Base-by-base conservation (phyloP, 2,888 invertebrate species). In the Monochamus alternatus region DNA sequence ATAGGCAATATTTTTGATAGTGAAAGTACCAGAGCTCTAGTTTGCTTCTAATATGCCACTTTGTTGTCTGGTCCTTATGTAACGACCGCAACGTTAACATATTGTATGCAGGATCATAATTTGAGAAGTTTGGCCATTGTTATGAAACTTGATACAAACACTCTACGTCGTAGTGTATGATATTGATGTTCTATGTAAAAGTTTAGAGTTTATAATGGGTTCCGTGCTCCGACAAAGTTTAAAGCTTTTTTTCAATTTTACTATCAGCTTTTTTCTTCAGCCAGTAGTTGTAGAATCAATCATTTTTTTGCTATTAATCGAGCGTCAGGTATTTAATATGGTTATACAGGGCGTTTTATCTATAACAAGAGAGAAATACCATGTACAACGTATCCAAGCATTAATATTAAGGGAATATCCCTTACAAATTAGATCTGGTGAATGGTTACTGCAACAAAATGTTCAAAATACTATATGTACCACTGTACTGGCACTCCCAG, bases 131-230 rank as follows among this genome's bases (percentile, higher is more conserved):
- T 55, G 22, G 55, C 55, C 14, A 55, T 55, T 55, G 55, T 55
- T 55, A 55, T 55, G 55, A 55, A 55, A 55, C 55, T 55, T 55
- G 55, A 55, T 55, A 55, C 14, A 55, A 55, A 55, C 55, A 55
- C n/a, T 55, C n/a, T 55, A 55, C 55, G 22, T 55, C 55, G 55
- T 55, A 14, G 55, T 55, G 14, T 55, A 55, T 55, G n/a, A 55
- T 55, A 55, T 55, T 55, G 55, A 55, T 55, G 55, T 55, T 55
- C n/a, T n/a, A 14, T 22, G 55, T 55, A 55, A 55, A 55, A 55
- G 55, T 55, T 55, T 55, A 55, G 2, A 51, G 14, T 55, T 55
- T 12, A 14, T 55, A 55, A 55, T 55, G 55, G 55, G n/a, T 55
- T 22, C 12, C 7, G 7, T 38, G 14, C 14, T 55, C n/a, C 3